Evolutionary conservation across 2,888 invertebrate species (phyloP).

Genomic region (Epinotia brunnichana): DNA sequence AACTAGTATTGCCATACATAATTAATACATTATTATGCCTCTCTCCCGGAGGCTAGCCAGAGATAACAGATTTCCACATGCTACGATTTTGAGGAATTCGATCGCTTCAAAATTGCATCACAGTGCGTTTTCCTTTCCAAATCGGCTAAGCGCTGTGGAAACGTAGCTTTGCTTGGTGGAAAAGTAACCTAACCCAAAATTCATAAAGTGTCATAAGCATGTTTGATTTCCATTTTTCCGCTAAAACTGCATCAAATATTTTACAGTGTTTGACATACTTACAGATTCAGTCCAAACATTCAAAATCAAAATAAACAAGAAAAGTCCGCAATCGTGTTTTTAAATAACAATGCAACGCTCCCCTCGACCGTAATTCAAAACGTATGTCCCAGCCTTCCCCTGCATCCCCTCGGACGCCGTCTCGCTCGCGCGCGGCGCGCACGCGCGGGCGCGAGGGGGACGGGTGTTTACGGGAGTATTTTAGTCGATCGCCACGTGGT

Average conservation of each 20-base stretch:
- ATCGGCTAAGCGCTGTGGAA: too few relatives aligned
- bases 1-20: too few relatives aligned
- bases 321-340: slow-evolving; percentile 9
- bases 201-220: not conserved
- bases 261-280: not conserved
- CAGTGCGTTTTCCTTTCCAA: too few relatives aligned
- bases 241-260: not conserved
- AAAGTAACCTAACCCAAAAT: too few relatives aligned
- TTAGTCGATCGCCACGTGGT: slow-evolving; percentile 37
- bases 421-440: slow-evolving; percentile 13
- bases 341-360: slow-evolving; percentile 16
- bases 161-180: too few relatives aligned
- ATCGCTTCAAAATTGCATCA: too few relatives aligned
- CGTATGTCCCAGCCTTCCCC: slow-evolving; percentile 23
- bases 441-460: slow-evolving; percentile 13
- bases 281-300: not conserved
- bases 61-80: too few relatives aligned
- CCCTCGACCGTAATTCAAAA: slow-evolving; percentile 33
- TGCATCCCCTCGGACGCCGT: not conserved
- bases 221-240: not conserved
- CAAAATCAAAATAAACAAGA: slow-evolving; percentile 12
- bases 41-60: too few relatives aligned
- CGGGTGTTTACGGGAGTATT: slow-evolving; percentile 37
- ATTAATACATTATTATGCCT: too few relatives aligned
- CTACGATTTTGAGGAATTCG: too few relatives aligned